phyloP scores from a whole-genome alignment of 2,797 vertebrate species.

The Muscicapa striata region DNA sequence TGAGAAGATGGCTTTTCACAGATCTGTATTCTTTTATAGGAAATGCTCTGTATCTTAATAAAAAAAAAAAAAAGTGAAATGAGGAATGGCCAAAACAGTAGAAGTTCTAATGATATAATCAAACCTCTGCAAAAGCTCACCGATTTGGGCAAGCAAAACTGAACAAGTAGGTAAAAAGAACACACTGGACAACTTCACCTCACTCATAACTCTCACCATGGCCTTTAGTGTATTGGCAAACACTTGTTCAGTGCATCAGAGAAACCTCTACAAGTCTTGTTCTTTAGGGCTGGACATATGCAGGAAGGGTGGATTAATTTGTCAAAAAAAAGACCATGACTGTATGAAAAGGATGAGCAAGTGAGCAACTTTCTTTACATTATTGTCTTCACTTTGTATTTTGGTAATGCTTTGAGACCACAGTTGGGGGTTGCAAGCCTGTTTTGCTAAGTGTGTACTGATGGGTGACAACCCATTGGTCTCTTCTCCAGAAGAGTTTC shows the following conservation, averaged over 20 bases:
- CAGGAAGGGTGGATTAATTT: not conserved
- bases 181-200: not conserved
- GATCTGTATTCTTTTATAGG: not conserved
- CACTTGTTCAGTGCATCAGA: not conserved
- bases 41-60: not conserved
- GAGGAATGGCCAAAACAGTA: not conserved
- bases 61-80: not conserved
- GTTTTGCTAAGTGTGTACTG: not conserved
- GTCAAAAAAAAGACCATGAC: not conserved
- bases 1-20: not conserved
- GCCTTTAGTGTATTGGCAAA: not conserved
- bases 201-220: not conserved
- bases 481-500: not conserved
- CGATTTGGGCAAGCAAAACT: not conserved
- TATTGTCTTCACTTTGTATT: not conserved
- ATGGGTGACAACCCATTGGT: rapidly evolving
- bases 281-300: not conserved
- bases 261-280: not conserved
- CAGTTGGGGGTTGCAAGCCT: not conserved
- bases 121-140: not conserved
- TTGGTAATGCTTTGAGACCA: not conserved
- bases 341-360: not conserved
- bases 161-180: not conserved
- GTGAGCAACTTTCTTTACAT: not conserved
- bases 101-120: not conserved